A percentile compares a stretch with the other conserved stretches of the same genome.
phyloP scores from a whole-genome alignment of 2,797 vertebrate genomes.

The Poecilia gillii region DNA sequence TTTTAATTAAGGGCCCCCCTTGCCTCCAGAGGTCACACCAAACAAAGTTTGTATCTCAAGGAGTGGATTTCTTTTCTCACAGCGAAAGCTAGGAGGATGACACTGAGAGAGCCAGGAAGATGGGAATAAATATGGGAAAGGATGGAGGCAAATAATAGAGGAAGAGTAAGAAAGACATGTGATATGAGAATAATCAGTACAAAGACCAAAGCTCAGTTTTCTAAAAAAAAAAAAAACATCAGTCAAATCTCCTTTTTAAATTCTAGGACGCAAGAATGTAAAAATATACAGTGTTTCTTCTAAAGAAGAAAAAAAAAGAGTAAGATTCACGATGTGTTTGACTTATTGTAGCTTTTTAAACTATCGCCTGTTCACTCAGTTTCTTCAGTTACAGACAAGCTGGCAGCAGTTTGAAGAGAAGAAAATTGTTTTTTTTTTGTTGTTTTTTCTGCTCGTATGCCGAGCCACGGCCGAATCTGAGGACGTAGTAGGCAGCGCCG shows the following conservation, averaged over 20 bases:
- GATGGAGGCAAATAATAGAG: not conserved
- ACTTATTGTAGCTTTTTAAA: slow-evolving; percentile 63
- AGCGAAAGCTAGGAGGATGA: slow-evolving; percentile 45
- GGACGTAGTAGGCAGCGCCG: slow-evolving; percentile 24
- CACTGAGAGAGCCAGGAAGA: not conserved
- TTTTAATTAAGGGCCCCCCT: slow-evolving; percentile 71
- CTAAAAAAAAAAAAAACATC: no score
- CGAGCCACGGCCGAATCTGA: slow-evolving; percentile 69
- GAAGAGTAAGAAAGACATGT: not conserved
- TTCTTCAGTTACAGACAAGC: slow-evolving; percentile 77
- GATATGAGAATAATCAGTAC: not conserved
- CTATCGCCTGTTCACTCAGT: slow-evolving; percentile 53
- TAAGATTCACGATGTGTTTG: slow-evolving; percentile 42
- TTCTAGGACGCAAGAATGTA: no score
- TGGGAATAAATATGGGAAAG: not conserved
- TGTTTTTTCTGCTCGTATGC: slow-evolving; percentile 66
- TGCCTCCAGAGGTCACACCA: slow-evolving; percentile 69
- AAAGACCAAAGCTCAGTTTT: no score
- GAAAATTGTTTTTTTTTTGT: slow-evolving; percentile 74
- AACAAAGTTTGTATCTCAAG: slow-evolving; percentile 74
- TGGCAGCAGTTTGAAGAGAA: slow-evolving; percentile 71
- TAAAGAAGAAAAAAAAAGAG: slow-evolving; percentile 45
- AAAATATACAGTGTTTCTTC: not conserved
- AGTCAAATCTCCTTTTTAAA: not conserved
- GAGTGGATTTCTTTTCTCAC: slow-evolving; percentile 50